These are phyloP conservation scores for Rhinoraja longicauda DNA, from an alignment of 2,797 vertebrate genomes.

Conservation along the genomic window DNA sequence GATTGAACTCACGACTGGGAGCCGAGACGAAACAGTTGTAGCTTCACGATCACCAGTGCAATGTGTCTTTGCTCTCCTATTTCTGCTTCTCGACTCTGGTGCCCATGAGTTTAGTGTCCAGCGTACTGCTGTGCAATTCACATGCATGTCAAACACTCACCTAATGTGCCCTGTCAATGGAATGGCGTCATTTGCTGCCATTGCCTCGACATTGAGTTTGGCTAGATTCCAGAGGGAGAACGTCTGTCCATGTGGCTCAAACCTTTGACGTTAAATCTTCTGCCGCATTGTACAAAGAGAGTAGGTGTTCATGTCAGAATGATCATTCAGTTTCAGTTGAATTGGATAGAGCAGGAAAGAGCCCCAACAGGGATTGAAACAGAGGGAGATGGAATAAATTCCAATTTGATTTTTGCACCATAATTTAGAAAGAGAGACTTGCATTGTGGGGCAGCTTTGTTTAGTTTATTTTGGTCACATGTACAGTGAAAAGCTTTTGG, in stretches of 20 bases:
- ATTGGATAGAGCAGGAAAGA: background rate
- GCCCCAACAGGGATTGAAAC: background rate
- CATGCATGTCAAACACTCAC: background rate
- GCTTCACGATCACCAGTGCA: background rate
- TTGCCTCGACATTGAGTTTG: background rate
- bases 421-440: background rate
- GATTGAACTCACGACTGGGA: background rate
- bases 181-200: background rate
- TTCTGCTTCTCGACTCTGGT: background rate
- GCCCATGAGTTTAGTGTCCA: background rate
- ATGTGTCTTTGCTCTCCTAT: background rate
- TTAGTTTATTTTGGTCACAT: too few relatives aligned
- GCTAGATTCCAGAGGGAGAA: background rate
- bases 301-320: background rate
- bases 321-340: background rate
- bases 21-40: background rate
- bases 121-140: background rate
- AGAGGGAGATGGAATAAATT: background rate
- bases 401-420: background rate
- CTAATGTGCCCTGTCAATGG: background rate
- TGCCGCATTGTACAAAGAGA: background rate
- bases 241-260: background rate
- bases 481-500: too few relatives aligned
- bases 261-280: background rate
- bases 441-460: too few relatives aligned